phyloP scores from a whole-genome alignment of 2,113 vertebrate species.

The Charina bottae region DNA sequence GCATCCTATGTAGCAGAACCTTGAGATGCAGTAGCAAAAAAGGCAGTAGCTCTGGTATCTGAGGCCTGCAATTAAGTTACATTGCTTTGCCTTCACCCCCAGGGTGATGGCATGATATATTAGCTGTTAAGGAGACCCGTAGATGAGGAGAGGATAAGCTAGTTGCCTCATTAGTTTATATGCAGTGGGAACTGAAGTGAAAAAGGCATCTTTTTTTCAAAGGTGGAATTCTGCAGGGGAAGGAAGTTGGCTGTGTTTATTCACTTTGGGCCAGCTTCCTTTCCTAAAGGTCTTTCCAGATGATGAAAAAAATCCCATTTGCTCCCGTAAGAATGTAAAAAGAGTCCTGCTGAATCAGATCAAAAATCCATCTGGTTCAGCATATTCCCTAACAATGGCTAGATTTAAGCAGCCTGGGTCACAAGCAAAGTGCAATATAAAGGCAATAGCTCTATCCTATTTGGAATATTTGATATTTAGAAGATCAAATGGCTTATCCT shows the following conservation, averaged over 20 bases:
- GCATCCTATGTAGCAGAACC: background rate
- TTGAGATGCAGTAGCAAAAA: background rate
- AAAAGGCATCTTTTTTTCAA: background rate
- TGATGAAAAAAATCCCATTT: background rate
- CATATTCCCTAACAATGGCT: background rate
- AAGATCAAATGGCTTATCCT: background rate
- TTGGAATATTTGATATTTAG: background rate
- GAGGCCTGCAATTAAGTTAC: conserved; percentile 5
- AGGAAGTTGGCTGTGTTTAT: conserved; percentile 4
- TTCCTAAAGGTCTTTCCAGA: background rate
- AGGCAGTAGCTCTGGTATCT: background rate
- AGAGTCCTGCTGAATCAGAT: background rate
- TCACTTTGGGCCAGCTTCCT: background rate
- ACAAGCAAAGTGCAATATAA: background rate
- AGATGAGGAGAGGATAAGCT: conserved; percentile 47
- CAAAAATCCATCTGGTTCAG: background rate
- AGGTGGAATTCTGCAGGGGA: background rate
- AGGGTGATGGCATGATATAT: conserved; percentile 31
- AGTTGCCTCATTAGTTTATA: conserved; percentile 47
- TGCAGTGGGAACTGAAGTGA: conserved; percentile 9
- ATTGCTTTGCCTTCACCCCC: conserved; percentile 17
- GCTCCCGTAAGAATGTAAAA: background rate
- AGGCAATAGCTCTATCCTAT: background rate
- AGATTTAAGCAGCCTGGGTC: background rate
- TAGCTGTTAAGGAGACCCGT: conserved; percentile 31